These are phyloP conservation scores for Catalaphyllia jardinei DNA, from an alignment of 64 coral and sea anemone genomes.

Conservation along the genomic window DNA sequence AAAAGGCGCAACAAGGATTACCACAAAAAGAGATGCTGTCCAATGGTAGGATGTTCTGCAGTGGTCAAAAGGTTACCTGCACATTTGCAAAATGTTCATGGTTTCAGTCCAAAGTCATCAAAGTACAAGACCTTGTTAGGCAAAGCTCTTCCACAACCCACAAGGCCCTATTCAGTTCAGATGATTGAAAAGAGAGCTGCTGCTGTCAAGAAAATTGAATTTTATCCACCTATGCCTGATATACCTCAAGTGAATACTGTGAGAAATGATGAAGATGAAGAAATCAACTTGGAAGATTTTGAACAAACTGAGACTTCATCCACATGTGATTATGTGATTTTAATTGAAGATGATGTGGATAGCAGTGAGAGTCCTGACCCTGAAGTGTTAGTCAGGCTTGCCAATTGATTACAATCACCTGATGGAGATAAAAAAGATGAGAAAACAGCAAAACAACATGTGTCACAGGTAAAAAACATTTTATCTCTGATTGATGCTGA, in stretches of 20 bases:
- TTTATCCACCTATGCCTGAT: background rate
- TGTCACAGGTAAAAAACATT: conserved; percentile 45
- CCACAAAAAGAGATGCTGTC: conserved; percentile 39
- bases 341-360: conserved; percentile 12
- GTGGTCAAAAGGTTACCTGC: conserved; percentile 42
- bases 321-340: background rate
- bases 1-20: conserved; percentile 21
- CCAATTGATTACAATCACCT: conserved; percentile 58
- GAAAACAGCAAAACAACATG: conserved; percentile 65
- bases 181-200: conserved; percentile 8
- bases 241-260: too few relatives aligned
- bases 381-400: conserved; percentile 27
- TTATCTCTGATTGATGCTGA: conserved; percentile 45
- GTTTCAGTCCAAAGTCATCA: conserved; percentile 5
- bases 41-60: conserved; percentile 18
- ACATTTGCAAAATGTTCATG: conserved; percentile 63
- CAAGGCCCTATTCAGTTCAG: conserved; percentile 14
- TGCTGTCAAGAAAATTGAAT: background rate
- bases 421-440: conserved; percentile 61
- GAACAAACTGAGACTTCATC: background rate
- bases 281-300: too few relatives aligned
- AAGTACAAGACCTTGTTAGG: conserved; percentile 15
- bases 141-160: conserved; percentile 8
- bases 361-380: background rate
- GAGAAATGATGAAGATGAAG: too few relatives aligned